Percentiles rank a stretch among this genome's conserved stretches.
These are phyloP conservation scores for Coenonympha glycerion DNA, from an alignment of 2,888 invertebrate species.

Conservation along the genomic window DNA sequence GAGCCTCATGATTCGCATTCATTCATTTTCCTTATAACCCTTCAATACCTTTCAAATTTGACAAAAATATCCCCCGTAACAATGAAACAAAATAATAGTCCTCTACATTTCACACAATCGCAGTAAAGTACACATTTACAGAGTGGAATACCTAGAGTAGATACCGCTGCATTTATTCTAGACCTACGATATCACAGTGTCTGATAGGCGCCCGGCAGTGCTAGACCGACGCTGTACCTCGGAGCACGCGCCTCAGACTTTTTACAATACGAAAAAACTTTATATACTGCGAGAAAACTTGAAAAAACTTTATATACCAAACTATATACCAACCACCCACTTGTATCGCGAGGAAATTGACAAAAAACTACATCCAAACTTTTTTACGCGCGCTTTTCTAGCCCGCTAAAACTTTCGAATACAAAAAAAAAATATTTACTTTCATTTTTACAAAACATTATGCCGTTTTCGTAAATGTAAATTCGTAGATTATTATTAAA, in stretches of 20 bases:
- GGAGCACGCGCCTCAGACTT: slow-evolving; percentile 53
- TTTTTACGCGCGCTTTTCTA: neutral
- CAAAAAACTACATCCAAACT: neutral
- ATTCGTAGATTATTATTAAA: no score
- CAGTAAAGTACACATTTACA: neutral
- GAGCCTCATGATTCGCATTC: no score
- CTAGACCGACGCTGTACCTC: slow-evolving; percentile 49
- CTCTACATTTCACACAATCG: neutral
- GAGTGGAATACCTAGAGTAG: slow-evolving; percentile 13
- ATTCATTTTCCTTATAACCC: no score
- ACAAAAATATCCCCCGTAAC: no score
- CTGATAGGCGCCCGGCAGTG: slow-evolving; percentile 58
- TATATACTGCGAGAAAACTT: slow-evolving; percentile 13
- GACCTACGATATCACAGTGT: slow-evolving; percentile 57
- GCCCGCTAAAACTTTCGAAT: neutral
- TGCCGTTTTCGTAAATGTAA: no score
- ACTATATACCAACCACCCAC: neutral
- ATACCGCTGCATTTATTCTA: slow-evolving; percentile 60
- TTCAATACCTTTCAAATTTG: no score
- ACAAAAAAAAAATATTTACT: no score
- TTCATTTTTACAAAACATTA: neutral
- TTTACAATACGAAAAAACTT: slow-evolving; percentile 35
- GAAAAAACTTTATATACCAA: slow-evolving; percentile 10
- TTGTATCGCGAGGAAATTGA: neutral
- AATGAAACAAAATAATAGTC: neutral